phyloP scores from a whole-genome alignment of 2,888 invertebrate species.

The Drosophila parthenogenetica region DNA sequence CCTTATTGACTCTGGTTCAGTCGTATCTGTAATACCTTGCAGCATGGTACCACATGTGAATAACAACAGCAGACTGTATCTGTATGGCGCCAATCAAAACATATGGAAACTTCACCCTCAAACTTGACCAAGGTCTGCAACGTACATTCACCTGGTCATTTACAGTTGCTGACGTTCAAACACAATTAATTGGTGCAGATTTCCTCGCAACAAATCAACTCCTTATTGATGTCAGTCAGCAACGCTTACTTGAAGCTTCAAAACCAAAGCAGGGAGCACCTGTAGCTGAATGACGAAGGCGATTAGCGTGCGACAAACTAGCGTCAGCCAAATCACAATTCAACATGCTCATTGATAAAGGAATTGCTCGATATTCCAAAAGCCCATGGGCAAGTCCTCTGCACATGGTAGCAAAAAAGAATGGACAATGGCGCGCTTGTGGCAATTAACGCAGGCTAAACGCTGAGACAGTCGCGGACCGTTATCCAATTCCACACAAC shows the following conservation, averaged over 20 bases:
- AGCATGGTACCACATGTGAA: background rate
- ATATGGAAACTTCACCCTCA: background rate
- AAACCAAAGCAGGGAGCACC: background rate
- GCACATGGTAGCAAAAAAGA: too few relatives aligned
- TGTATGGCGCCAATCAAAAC: slow-evolving; percentile 10
- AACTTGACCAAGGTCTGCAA: background rate
- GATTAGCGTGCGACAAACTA: slow-evolving; percentile 1
- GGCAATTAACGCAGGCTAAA: too few relatives aligned
- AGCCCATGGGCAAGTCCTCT: too few relatives aligned
- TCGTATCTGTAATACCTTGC: slow-evolving; percentile 7
- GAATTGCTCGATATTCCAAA: too few relatives aligned
- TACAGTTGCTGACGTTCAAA: slow-evolving; percentile 1
- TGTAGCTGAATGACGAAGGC: background rate
- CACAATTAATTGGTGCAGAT: slow-evolving; percentile 1
- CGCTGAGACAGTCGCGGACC: too few relatives aligned
- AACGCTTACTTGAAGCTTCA: slow-evolving; percentile 4
- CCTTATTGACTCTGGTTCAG: slow-evolving; percentile 1
- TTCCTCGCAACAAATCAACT: background rate
- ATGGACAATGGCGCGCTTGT: too few relatives aligned
- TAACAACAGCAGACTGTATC: background rate
- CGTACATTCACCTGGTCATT: slow-evolving; percentile 3
- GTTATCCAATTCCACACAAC: too few relatives aligned
- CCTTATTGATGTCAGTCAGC: background rate
- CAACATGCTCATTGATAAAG: background rate
- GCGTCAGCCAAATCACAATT: background rate